Base-by-base conservation (phyloP, 2,888 invertebrate genomes). In the Tineola bisselliella region DNA sequence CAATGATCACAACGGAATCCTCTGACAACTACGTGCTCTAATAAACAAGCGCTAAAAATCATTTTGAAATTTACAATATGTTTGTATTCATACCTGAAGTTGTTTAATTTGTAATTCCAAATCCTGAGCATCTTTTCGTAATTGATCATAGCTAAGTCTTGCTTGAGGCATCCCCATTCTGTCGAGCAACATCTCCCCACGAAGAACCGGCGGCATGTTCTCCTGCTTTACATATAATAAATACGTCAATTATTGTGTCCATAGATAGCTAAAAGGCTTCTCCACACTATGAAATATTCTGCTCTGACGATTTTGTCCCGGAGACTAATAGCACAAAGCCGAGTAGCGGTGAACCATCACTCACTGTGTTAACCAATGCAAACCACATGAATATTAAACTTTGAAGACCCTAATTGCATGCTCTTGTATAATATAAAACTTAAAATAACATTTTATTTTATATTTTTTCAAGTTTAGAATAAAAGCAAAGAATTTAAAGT, bases 61-160 rank as follows among this genome's bases (percentile, higher is more conserved):
- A n/a, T n/a, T n/a, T n/a, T n/a, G n/a, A n/a, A n/a, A n/a, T n/a
- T n/a, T n/a, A n/a, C n/a, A n/a, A n/a, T n/a, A n/a, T n/a, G n/a
- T n/a, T 25, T 25, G 13, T 8, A 54, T 18, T 56, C 25, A 25
- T 70, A 90, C 90, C 88, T 91, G 91, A 66, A 94, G 89, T 76
- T 95, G 94, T 73, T 94, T 92, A 70, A 97, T 95, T 84, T 96
- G 95, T 63, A 91, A 84, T 72, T 97, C 95, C 64, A 96, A 89
- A 71, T 94, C 95, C 64, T 90, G 88, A 11, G 95, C 91, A 76
- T 97, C 96, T 70, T 94, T 94, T 72, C 91, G 89, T 60, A 97
- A 90, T 61, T 92, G 91, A 63, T 95, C 94, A 76, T 92, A 89
- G 69, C 91, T 91, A 60, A 92, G 90, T 63, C 92, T 90, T 62